These are phyloP conservation scores for Dromius quadrimaculatus DNA, from an alignment of 2,888 invertebrate species.

Conservation along the genomic window DNA sequence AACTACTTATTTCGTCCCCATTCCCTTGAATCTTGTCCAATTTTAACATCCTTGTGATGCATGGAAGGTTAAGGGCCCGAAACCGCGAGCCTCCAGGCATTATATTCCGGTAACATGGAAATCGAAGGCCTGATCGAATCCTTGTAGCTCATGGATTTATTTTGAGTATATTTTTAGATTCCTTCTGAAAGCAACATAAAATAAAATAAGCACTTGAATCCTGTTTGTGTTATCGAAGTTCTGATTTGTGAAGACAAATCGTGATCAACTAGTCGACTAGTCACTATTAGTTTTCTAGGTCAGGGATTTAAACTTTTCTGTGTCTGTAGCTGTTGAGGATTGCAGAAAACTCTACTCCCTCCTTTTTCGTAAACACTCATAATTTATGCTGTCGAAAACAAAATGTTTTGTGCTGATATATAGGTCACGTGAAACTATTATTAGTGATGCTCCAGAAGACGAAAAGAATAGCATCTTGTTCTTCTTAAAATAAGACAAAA, in stretches of 20 bases:
- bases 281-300: background rate
- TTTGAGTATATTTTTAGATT: no score
- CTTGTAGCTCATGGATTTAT: conserved; percentile 4
- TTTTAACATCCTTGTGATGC: background rate
- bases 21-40: background rate
- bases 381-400: conserved; percentile 47
- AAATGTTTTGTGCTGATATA: conserved; percentile 42
- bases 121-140: conserved; percentile 21
- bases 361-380: conserved; percentile 44
- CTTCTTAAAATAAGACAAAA: conserved; percentile 23
- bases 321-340: conserved; percentile 10
- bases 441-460: conserved; percentile 30
- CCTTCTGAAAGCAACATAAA: no score
- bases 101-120: background rate
- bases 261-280: no score
- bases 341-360: conserved; percentile 2
- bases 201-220: no score
- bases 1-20: conserved; percentile 34
- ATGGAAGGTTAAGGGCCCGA: no score
- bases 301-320: background rate
- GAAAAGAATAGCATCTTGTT: conserved; percentile 39
- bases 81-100: conserved; percentile 1
- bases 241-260: no score
- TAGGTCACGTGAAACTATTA: conserved; percentile 35
- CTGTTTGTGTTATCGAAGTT: no score